phyloP scores from a whole-genome alignment of 2,888 invertebrate genomes.

The Polymixis flavicincta region DNA sequence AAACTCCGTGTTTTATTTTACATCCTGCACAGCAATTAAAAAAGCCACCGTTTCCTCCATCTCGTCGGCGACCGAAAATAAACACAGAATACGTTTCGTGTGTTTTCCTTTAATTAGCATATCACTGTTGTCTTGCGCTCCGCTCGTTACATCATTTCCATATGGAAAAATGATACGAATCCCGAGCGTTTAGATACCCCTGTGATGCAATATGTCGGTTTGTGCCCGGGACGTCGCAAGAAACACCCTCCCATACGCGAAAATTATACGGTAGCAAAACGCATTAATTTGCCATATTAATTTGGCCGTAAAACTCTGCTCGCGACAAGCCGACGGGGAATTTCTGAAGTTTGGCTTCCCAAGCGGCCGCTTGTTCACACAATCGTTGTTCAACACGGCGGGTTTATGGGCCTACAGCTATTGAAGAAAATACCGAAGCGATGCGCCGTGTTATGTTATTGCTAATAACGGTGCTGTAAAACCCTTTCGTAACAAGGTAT shows the following conservation, averaged over 20 bases:
- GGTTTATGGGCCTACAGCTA: conserved; percentile 83
- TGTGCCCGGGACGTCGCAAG: conserved; percentile 79
- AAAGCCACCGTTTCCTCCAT: conserved; percentile 70
- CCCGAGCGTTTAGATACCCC: conserved; percentile 73
- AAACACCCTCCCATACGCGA: conserved; percentile 82
- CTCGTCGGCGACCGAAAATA: conserved; percentile 84
- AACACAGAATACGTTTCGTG: conserved; percentile 82
- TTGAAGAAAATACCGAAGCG: conserved; percentile 82
- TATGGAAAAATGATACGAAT: conserved; percentile 90
- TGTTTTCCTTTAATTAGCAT: conserved; percentile 91
- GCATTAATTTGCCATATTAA: conserved; percentile 92
- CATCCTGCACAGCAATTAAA: conserved; percentile 61
- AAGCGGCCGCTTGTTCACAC: conserved; percentile 88
- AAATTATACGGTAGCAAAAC: conserved; percentile 89
- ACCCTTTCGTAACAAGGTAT: conserved; percentile 73
- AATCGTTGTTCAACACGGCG: conserved; percentile 80
- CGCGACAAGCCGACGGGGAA: conserved; percentile 88
- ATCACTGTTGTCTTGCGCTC: conserved; percentile 89
- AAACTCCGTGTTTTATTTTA: conserved; percentile 40
- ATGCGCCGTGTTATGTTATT: conserved; percentile 80
- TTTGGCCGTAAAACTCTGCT: conserved; percentile 91
- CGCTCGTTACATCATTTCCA: conserved; percentile 88
- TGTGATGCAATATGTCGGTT: conserved; percentile 73
- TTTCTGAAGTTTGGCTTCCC: conserved; percentile 88
- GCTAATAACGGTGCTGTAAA: conserved; percentile 82